phyloP scores from a whole-genome alignment of 2,888 invertebrate species.

The Diarsia rubi region DNA sequence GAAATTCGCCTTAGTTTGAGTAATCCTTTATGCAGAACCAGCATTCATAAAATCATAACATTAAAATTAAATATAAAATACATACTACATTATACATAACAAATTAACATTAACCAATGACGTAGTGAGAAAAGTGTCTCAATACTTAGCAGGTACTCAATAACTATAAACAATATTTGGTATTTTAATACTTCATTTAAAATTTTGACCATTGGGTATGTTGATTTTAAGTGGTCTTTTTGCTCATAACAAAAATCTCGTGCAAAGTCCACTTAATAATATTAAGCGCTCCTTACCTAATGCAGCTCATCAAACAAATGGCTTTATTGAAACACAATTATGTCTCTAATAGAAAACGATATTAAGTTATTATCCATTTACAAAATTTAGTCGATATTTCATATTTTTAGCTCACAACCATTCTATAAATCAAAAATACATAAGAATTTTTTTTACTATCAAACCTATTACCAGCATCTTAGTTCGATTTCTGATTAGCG shows the following conservation, averaged over 20 bases:
- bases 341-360: background rate
- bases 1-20: background rate
- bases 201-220: slow-evolving; percentile 63
- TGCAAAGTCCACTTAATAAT: background rate
- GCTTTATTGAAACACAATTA: background rate
- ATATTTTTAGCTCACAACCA: background rate
- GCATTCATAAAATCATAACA: background rate
- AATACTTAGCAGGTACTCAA: slow-evolving; percentile 40
- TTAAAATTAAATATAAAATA: slow-evolving; percentile 11
- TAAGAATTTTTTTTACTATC: background rate
- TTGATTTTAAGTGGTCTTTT: slow-evolving; percentile 3
- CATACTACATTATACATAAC: slow-evolving; percentile 1
- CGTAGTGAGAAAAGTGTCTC: slow-evolving; percentile 30
- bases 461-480: background rate
- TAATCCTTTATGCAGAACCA: background rate
- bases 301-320: background rate
- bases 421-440: background rate
- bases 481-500: background rate
- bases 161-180: slow-evolving; percentile 75
- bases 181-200: slow-evolving; percentile 75
- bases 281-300: background rate
- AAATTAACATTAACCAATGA: slow-evolving; percentile 26
- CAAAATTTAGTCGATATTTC: background rate
- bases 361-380: background rate
- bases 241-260: background rate